Conservation (phyloP, 92 coral and sea anemone genomes). For the Plumapathes pennacea region DNA sequence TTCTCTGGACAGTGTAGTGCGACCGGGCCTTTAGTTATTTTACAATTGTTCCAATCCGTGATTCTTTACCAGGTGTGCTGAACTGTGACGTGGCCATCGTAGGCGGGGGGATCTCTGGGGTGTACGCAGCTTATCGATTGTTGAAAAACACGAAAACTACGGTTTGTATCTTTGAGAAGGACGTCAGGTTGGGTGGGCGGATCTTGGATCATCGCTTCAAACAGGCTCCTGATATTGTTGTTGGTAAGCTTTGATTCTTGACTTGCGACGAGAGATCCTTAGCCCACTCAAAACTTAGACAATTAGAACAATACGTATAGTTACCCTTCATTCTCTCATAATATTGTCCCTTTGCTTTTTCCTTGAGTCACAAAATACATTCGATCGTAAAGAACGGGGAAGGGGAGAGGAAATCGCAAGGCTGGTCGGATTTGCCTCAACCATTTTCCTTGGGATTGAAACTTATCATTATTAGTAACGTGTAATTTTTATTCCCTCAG, state of each 20-base stretch:
- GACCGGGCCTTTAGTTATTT: too few relatives aligned
- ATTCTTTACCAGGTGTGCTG: neutral
- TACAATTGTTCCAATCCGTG: too few relatives aligned
- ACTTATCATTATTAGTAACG: neutral
- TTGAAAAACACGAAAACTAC: slow-evolving; percentile 23
- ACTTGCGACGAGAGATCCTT: too few relatives aligned
- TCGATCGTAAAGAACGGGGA: too few relatives aligned
- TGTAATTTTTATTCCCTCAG: slow-evolving; percentile 14
- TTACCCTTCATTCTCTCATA: too few relatives aligned
- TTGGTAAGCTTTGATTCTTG: slow-evolving; percentile 40
- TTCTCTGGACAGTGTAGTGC: too few relatives aligned
- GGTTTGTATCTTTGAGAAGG: slow-evolving; percentile 49
- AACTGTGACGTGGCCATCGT: slow-evolving; percentile 27
- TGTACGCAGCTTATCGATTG: slow-evolving; percentile 36
- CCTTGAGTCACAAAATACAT: too few relatives aligned
- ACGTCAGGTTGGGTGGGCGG: slow-evolving; percentile 44
- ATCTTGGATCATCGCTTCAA: slow-evolving; percentile 24
- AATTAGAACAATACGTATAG: too few relatives aligned
- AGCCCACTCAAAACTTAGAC: too few relatives aligned
- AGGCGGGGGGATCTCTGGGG: slow-evolving; percentile 40
- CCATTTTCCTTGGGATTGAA: neutral
- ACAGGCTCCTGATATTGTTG: slow-evolving; percentile 19
- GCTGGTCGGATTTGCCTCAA: too few relatives aligned
- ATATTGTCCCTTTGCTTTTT: too few relatives aligned
- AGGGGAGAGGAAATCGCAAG: too few relatives aligned